Percentiles rank a stretch among this genome's conserved stretches.
phyloP scores from a whole-genome alignment of 2,888 invertebrate genomes.

The Drosophila paranaensis region DNA sequence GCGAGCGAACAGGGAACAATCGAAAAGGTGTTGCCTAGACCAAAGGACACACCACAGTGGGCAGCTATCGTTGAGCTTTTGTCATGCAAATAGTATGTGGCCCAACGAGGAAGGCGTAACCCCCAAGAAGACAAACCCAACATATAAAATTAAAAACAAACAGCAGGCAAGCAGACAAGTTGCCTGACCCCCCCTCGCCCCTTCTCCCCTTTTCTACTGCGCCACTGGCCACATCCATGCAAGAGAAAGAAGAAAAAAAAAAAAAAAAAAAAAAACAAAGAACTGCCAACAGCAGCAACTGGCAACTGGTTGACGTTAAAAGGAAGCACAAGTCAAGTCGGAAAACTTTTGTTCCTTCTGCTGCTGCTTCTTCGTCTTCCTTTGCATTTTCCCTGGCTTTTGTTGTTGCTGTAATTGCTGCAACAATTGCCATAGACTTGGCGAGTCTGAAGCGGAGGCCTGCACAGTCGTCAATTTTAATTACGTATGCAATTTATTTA shows the following conservation, averaged over 20 bases:
- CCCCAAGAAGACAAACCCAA: slow-evolving; percentile 48
- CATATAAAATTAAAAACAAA: slow-evolving; percentile 74
- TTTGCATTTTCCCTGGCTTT: slow-evolving; percentile 6
- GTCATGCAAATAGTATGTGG: slow-evolving; percentile 72
- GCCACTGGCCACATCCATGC: slow-evolving; percentile 60
- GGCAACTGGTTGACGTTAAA: slow-evolving; percentile 76
- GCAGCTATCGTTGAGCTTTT: slow-evolving; percentile 67
- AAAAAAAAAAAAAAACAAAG: slow-evolving; percentile 23
- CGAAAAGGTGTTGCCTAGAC: slow-evolving; percentile 54
- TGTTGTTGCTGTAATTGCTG: slow-evolving; percentile 67
- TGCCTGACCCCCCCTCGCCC: background rate
- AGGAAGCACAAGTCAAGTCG: slow-evolving; percentile 76
- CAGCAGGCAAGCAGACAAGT: slow-evolving; percentile 53
- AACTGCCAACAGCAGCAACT: slow-evolving; percentile 54
- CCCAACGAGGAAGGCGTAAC: slow-evolving; percentile 60
- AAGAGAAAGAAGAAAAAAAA: slow-evolving; percentile 32
- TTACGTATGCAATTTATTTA: slow-evolving; percentile 81
- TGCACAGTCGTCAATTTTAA: slow-evolving; percentile 80
- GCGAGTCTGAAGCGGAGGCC: slow-evolving; percentile 32
- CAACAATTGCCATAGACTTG: slow-evolving; percentile 54
- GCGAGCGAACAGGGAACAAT: slow-evolving; percentile 33
- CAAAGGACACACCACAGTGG: slow-evolving; percentile 52
- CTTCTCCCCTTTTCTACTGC: background rate
- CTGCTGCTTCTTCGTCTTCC: slow-evolving; percentile 11
- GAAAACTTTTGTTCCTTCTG: slow-evolving; percentile 65